Evolutionary conservation across 2,888 invertebrate species (phyloP).

Genomic region (Incurvaria masculella): DNA sequence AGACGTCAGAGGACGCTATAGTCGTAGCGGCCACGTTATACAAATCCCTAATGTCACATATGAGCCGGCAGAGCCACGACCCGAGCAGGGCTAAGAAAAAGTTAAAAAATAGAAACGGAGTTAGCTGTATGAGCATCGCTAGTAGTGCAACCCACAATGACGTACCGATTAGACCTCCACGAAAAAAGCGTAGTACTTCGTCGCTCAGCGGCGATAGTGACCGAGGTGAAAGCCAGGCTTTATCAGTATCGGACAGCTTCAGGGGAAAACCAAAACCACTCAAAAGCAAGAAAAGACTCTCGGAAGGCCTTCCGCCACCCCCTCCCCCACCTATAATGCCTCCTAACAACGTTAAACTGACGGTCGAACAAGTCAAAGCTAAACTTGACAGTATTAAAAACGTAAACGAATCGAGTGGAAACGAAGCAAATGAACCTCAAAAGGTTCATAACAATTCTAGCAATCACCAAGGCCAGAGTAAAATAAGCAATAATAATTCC

Average conservation of each 20-base stretch:
- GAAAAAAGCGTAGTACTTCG: constrained; percentile 67
- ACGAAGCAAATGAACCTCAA: constrained; percentile 52
- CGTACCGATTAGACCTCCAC: constrained; percentile 67
- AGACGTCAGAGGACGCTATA: constrained; percentile 86
- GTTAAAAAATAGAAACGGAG: constrained; percentile 67
- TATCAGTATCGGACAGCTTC: constrained; percentile 42
- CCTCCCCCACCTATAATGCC: constrained; percentile 29
- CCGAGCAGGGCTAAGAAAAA: constrained; percentile 47
- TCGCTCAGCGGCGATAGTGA: constrained; percentile 63
- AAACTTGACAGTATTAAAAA: constrained; percentile 51
- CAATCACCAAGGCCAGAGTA: constrained; percentile 22
- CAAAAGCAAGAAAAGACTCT: constrained; percentile 57
- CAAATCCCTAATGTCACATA: constrained; percentile 81
- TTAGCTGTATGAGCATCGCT: constrained; percentile 73
- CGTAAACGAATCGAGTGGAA: constrained; percentile 35
- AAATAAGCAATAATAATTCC: constrained; percentile 21
- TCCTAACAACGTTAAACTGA: constrained; percentile 42
- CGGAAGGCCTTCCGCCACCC: constrained; percentile 52
- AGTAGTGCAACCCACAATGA: constrained; percentile 52
- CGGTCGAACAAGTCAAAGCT: constrained; percentile 57
- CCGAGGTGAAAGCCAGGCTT: constrained; percentile 44
- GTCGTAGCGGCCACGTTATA: constrained; percentile 89
- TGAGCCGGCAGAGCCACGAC: constrained; percentile 57
- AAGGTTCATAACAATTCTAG: constrained; percentile 45
- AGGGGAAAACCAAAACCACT: constrained; percentile 47